phyloP scores from a whole-genome alignment of 2,797 vertebrate species.

The Pagetopsis macropterus region DNA sequence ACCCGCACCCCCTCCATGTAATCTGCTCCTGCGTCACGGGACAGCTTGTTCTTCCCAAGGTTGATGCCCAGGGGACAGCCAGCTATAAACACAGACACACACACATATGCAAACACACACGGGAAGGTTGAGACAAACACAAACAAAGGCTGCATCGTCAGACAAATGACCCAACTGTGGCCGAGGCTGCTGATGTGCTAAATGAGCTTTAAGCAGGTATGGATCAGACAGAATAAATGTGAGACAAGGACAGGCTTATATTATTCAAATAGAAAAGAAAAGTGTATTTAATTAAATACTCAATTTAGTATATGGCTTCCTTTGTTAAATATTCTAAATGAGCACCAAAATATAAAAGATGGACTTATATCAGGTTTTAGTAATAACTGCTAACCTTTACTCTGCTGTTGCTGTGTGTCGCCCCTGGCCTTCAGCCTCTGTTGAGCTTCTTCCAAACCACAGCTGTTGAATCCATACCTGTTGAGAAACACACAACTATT shows the following conservation, averaged over 20 bases:
- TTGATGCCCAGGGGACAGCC: constrained; percentile 95
- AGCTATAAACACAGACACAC: constrained; percentile 76
- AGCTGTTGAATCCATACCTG: constrained; percentile 98
- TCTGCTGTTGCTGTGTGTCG: constrained; percentile 82
- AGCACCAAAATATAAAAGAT: neutral
- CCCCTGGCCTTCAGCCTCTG: constrained; percentile 85
- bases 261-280: constrained; percentile 9
- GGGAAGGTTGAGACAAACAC: constrained; percentile 37
- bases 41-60: constrained; percentile 95
- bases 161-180: constrained; percentile 58
- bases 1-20: constrained; percentile 87
- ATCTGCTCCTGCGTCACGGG: constrained; percentile 87
- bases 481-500: neutral
- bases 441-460: constrained; percentile 84
- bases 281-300: neutral
- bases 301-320: constrained; percentile 1
- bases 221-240: constrained; percentile 32
- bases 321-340: neutral
- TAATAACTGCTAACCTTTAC: constrained; percentile 80
- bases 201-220: constrained; percentile 43
- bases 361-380: neutral
- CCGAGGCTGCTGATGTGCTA: constrained; percentile 39
- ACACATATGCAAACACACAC: constrained; percentile 15
- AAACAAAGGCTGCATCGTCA: constrained; percentile 50
- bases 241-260: constrained; percentile 52